Conservation (phyloP, 1,140 invertebrate species). For the Dreissena polymorpha region DNA sequence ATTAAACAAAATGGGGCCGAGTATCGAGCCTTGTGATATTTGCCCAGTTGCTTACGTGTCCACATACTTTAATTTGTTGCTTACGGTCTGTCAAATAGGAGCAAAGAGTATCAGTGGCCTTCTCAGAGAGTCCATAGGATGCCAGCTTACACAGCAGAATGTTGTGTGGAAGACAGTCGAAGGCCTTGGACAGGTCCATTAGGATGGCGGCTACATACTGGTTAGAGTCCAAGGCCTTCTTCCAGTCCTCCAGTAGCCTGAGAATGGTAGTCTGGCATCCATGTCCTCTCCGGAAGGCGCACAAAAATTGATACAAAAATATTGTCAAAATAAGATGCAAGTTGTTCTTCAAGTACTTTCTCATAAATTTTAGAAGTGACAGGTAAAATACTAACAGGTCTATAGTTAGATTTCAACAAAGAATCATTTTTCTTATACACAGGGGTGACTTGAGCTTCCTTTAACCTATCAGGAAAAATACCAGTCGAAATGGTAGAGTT, state of each 20-base stretch:
- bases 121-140: too few relatives aligned
- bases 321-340: constrained; percentile 13
- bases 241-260: constrained; percentile 24
- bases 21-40: too few relatives aligned
- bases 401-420: constrained; percentile 27
- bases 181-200: too few relatives aligned
- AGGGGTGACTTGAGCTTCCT: constrained; percentile 23
- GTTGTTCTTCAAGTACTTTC: constrained; percentile 12
- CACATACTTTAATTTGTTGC: too few relatives aligned
- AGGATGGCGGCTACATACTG: too few relatives aligned
- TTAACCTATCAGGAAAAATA: constrained; percentile 30
- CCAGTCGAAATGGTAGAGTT: neutral
- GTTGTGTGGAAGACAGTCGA: too few relatives aligned
- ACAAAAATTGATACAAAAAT: constrained; percentile 26
- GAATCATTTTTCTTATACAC: constrained; percentile 24
- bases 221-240: constrained; percentile 10
- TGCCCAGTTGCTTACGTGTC: too few relatives aligned
- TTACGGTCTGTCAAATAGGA: too few relatives aligned
- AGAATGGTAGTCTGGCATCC: constrained; percentile 34
- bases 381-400: constrained; percentile 29
- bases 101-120: too few relatives aligned
- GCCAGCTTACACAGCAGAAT: too few relatives aligned
- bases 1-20: too few relatives aligned
- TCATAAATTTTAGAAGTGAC: constrained; percentile 27
- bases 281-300: constrained; percentile 24